Evolutionary conservation across 1,140 invertebrate genomes (phyloP), one percentile per base, ranked within the genome.

Genomic region (Oncopodura yosiiana): DNA sequence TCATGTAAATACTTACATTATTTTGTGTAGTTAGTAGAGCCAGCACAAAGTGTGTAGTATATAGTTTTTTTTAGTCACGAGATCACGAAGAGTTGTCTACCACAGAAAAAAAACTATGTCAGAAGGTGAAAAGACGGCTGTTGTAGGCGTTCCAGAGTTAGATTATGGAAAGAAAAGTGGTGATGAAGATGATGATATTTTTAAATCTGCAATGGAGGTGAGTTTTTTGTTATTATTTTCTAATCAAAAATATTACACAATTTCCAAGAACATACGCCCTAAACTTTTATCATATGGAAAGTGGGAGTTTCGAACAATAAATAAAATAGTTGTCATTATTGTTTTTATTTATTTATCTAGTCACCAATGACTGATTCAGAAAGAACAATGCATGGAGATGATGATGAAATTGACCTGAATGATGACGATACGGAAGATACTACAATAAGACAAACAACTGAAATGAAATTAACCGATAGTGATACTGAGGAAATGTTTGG

Each of bases 171-270:
- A 16, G 14, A 45, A 42, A 21, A 11, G 6, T 16, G 23, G 12
- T 18, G 51, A 53, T 27, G 61, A 63, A 24, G 61, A 63, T 24
- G 58, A 63, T 26, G 61, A 63, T 36, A 60, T 63, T 49, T 63
- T 63, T 48, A 63, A 60, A 42, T 63, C 61, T 2, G 61, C 61
- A 21, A 51, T 63, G n/a, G 61, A 63, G 43, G 61, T 63, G 58
- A 53, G 36, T 46, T n/a, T 8, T 2, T 46, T 30, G 12, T 27
- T 4, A 32, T 45, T 19, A 8, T 32, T 32, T 32, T 14, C 6
- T n/a, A 34, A 34, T 34, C 14, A 34, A 34, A 34, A 34, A 9
- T n/a, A 34, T 9, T 34, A 9, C 6, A n/a, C 30, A 6, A n/a
- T 36, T 27, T 52, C 27, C 9, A 43, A 26, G 30, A 30, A 36